Percentiles rank a stretch among this genome's conserved stretches.
Conservation (phyloP, 2,797 vertebrate genomes). For the Serranus cabrilla region DNA sequence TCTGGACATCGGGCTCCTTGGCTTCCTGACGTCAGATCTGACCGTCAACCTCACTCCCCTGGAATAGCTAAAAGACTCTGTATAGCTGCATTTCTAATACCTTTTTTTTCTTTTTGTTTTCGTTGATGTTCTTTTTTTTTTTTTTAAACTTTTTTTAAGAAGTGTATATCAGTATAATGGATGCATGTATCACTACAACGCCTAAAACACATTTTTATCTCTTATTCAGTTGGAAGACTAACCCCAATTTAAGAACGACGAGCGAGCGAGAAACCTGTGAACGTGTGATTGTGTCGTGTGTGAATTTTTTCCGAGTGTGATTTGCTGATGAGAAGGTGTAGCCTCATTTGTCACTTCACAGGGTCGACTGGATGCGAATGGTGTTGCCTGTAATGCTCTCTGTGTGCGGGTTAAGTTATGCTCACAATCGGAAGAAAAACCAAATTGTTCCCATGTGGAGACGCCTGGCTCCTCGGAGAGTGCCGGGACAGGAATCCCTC, state of each 20-base stretch:
- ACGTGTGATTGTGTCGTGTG: conserved; percentile 47
- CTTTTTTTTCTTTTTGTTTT: conserved; percentile 83
- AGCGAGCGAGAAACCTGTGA: conserved; percentile 43
- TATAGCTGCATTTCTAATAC: conserved; percentile 97
- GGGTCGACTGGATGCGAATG: conserved; percentile 27
- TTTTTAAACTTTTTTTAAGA: conserved; percentile 86
- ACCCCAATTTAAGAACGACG: conserved; percentile 51
- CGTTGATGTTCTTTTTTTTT: conserved; percentile 82
- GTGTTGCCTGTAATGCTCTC: conserved; percentile 21
- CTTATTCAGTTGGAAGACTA: conserved; percentile 72
- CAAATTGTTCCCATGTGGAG: conserved; percentile 49
- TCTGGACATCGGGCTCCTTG: conserved; percentile 87
- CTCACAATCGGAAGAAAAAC: conserved; percentile 50
- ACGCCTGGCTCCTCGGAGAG: conserved; percentile 49
- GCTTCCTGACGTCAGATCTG: conserved; percentile 75
- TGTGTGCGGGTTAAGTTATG: conserved; percentile 31
- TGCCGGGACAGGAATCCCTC: conserved; percentile 69
- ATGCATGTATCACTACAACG: conserved; percentile 96
- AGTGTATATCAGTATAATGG: conserved; percentile 86
- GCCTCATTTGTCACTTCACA: conserved; percentile 49
- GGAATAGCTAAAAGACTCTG: conserved; percentile 93
- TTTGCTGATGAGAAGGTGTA: conserved; percentile 49
- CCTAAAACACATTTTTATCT: conserved; percentile 82
- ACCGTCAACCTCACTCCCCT: conserved; percentile 88
- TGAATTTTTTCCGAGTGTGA: conserved; percentile 28